A percentile compares a stretch with the other conserved stretches of the same genome.
Conservation (phyloP, 1,140 invertebrate genomes). For the Apocrypta bakeri region DNA sequence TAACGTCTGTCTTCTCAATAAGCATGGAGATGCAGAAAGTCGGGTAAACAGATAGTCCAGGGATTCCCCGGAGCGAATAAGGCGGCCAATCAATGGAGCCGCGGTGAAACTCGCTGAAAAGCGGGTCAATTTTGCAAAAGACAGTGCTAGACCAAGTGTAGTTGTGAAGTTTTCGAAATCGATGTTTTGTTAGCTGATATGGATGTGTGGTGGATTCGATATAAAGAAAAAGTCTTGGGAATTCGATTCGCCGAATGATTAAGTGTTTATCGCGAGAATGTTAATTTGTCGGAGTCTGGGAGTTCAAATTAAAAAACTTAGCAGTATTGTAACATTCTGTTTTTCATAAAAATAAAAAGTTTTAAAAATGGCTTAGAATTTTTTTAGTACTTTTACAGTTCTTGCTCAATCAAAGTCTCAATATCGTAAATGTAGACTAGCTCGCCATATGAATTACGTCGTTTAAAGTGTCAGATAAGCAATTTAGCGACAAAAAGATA, state of each 20-base stretch:
- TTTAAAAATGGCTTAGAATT: too few species aligned
- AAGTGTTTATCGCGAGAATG: background rate
- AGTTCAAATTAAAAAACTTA: too few species aligned
- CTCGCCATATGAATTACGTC: background rate
- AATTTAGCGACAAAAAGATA: conserved; percentile 13
- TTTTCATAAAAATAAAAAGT: too few species aligned
- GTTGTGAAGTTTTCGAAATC: background rate
- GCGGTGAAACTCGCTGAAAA: conserved; percentile 9
- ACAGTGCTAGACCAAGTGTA: background rate
- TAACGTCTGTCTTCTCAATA: background rate
- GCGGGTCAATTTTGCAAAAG: conserved; percentile 15
- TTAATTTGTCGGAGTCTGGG: background rate
- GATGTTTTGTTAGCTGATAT: background rate
- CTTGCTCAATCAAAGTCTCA: background rate
- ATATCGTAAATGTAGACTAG: background rate
- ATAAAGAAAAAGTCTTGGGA: background rate
- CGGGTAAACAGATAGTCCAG: background rate
- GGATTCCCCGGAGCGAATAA: conserved; percentile 4
- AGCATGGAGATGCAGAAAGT: background rate
- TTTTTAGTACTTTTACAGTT: too few species aligned
- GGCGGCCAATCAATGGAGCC: background rate
- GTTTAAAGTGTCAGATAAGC: background rate
- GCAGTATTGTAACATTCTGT: too few species aligned
- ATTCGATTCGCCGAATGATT: background rate
- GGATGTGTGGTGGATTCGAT: background rate